A percentile compares a stretch with the other conserved stretches of the same genome.
These are phyloP conservation scores for Paramuricea clavata DNA, from an alignment of 92 coral and sea anemone genomes.

Conservation along the genomic window DNA sequence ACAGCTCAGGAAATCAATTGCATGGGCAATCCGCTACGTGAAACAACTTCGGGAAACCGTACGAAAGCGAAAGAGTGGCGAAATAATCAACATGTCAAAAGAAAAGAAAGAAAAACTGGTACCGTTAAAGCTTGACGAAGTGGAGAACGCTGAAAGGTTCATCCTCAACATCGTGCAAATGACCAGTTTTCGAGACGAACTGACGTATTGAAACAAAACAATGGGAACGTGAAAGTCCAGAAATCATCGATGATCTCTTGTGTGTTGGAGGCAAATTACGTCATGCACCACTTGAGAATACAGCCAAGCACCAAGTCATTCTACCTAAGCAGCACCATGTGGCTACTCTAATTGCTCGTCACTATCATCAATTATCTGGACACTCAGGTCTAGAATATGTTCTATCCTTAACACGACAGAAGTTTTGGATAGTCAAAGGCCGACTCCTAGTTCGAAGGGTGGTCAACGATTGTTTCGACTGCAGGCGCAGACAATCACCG, in stretches of 20 bases:
- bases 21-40: background rate
- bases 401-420: conserved; percentile 21
- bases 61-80: background rate
- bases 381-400: conserved; percentile 1
- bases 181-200: background rate
- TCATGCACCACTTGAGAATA: background rate
- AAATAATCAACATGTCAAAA: background rate
- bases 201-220: background rate
- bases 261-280: background rate
- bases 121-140: background rate
- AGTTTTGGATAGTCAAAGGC: conserved; percentile 8
- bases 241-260: background rate
- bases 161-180: background rate
- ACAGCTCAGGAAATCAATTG: too few relatives aligned
- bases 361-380: background rate
- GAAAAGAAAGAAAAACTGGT: background rate
- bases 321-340: background rate
- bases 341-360: conserved; percentile 7
- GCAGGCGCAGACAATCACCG: conserved; percentile 12
- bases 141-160: background rate
- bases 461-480: conserved; percentile 3
- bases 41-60: background rate
- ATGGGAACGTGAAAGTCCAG: background rate
- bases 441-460: background rate
- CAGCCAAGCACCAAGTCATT: background rate